Percentiles rank a stretch among this genome's conserved stretches.
These are phyloP conservation scores for Carassius auratus DNA, from an alignment of 2,113 vertebrate genomes.

Conservation along the genomic window DNA sequence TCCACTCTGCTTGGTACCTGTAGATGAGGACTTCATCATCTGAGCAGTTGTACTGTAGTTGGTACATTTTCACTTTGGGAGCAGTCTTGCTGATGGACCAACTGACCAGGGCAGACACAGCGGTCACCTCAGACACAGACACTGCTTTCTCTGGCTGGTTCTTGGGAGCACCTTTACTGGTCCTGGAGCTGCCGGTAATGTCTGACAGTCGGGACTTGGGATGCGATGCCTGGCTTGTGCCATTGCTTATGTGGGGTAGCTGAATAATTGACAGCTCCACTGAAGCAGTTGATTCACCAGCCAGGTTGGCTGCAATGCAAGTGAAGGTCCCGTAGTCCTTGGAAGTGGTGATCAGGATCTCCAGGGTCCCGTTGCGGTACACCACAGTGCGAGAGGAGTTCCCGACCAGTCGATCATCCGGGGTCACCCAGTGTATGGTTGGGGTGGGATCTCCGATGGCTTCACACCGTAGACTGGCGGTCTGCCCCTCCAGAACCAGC, in stretches of 20 bases:
- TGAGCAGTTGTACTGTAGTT: slow-evolving; percentile 94
- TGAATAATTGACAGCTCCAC: slow-evolving; percentile 91
- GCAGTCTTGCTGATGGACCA: slow-evolving; percentile 89
- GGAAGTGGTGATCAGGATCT: slow-evolving; percentile 88
- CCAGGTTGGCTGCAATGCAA: slow-evolving; percentile 91
- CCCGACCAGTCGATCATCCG: slow-evolving; percentile 84
- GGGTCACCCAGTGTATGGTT: slow-evolving; percentile 92
- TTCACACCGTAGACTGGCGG: slow-evolving; percentile 86
- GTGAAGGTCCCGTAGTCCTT: slow-evolving; percentile 93
- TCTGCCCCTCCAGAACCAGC: slow-evolving; percentile 90
- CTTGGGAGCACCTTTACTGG: slow-evolving; percentile 78
- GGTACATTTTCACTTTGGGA: slow-evolving; percentile 94
- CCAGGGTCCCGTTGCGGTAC: slow-evolving; percentile 88
- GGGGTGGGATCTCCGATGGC: slow-evolving; percentile 90
- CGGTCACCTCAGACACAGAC: slow-evolving; percentile 87
- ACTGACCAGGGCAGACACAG: slow-evolving; percentile 86
- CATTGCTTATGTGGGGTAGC: slow-evolving; percentile 88
- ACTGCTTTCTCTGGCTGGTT: slow-evolving; percentile 81
- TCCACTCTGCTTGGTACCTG: slow-evolving; percentile 77
- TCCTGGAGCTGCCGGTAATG: slow-evolving; percentile 87
- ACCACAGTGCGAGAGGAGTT: slow-evolving; percentile 86
- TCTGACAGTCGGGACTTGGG: slow-evolving; percentile 90
- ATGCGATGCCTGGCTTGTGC: slow-evolving; percentile 76
- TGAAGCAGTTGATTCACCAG: slow-evolving; percentile 85
- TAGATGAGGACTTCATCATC: slow-evolving; percentile 94